Evolutionary conservation across 2,888 invertebrate species (phyloP).

Genomic region (Hirtodrosophila alboralis): DNA sequence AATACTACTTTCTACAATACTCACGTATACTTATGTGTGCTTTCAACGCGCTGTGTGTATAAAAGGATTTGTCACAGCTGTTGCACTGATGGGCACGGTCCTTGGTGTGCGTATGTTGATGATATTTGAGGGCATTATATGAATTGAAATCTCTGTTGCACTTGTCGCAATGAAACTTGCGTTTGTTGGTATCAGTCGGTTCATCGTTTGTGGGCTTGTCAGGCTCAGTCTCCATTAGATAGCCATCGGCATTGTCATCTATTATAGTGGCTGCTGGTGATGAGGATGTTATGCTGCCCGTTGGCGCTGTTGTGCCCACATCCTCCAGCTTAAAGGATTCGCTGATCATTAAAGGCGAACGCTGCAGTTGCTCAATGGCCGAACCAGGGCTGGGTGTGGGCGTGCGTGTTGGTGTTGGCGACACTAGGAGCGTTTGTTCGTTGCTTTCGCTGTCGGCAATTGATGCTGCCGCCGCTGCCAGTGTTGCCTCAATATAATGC

Average conservation of each 20-base stretch:
- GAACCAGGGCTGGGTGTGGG: conserved; percentile 35
- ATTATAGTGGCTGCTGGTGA: conserved; percentile 29
- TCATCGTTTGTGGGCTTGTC: conserved; percentile 22
- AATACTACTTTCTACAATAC: conserved; percentile 2
- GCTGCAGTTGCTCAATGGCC: conserved; percentile 56
- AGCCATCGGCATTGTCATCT: conserved; percentile 24
- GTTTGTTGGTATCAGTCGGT: conserved; percentile 15
- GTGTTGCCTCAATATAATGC: conserved; percentile 25
- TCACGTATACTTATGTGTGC: conserved; percentile 90
- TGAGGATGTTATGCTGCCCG: conserved; percentile 19
- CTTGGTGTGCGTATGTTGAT: conserved; percentile 91
- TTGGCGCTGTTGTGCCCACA: conserved; percentile 24
- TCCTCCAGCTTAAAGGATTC: conserved; percentile 59
- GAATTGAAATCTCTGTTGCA: conserved; percentile 92
- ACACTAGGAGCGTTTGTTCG: conserved; percentile 28
- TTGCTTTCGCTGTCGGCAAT: conserved; percentile 5
- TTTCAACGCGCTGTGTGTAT: conserved; percentile 92
- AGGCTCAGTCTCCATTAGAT: conserved; percentile 18
- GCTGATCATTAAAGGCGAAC: conserved; percentile 53
- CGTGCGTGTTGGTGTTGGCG: conserved; percentile 10
- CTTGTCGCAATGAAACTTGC: conserved; percentile 73
- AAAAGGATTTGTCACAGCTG: conserved; percentile 92
- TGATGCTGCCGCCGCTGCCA: conserved; percentile 1
- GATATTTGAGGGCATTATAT: conserved; percentile 93
- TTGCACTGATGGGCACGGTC: conserved; percentile 91